Evolutionary conservation across 2,888 invertebrate species (phyloP).

Genomic region (Thereva nobilitata): DNA sequence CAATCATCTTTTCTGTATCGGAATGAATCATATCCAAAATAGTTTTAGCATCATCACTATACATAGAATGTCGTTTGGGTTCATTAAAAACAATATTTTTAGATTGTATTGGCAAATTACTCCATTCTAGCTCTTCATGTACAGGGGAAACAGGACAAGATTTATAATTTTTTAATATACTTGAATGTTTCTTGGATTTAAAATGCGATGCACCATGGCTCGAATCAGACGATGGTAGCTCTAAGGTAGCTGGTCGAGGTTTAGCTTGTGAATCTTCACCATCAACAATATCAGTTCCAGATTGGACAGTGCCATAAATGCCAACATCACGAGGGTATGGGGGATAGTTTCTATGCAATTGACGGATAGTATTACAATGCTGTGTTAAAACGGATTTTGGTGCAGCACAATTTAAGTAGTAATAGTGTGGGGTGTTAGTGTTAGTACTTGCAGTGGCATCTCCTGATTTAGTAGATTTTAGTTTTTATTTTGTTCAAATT

Average conservation of each 20-base stretch:
- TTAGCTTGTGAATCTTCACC: background rate
- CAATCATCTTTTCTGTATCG: conserved; percentile 69
- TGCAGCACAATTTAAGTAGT: conserved; percentile 56
- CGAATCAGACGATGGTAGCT: conserved; percentile 13
- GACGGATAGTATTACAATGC: conserved; percentile 57
- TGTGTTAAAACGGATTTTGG: conserved; percentile 57
- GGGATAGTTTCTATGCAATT: conserved; percentile 58
- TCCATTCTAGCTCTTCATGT: conserved; percentile 75
- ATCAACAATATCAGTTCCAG: background rate
- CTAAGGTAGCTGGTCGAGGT: conserved; percentile 36
- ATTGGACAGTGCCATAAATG: background rate
- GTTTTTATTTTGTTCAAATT: background rate
- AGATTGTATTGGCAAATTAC: conserved; percentile 56
- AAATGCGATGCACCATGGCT: background rate
- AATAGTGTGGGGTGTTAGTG: conserved; percentile 23
- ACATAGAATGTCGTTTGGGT: conserved; percentile 58
- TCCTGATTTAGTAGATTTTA: conserved; percentile 3
- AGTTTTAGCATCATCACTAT: conserved; percentile 61
- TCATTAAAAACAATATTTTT: conserved; percentile 39
- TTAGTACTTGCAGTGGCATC: conserved; percentile 33
- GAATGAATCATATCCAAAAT: conserved; percentile 67
- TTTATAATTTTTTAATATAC: conserved; percentile 70
- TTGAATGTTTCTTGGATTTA: conserved; percentile 55
- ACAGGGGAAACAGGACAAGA: conserved; percentile 83
- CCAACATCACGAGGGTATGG: conserved; percentile 59